Conservation (phyloP, 2,113 vertebrate species). For the Brachypodius melanocephalos region DNA sequence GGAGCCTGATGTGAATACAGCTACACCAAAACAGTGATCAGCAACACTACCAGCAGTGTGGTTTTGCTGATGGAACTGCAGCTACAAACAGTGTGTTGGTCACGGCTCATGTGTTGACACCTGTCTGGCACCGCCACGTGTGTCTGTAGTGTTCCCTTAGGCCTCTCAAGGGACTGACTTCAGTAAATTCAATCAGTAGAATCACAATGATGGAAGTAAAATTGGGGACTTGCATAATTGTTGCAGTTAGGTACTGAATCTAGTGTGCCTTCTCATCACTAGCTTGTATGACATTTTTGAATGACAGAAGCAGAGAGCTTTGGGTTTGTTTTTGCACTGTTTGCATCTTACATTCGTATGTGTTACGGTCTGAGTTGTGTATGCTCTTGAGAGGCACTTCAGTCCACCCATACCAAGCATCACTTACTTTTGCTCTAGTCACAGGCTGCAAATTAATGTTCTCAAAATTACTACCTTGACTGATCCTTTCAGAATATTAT, state of each 20-base stretch:
- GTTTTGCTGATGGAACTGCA: not conserved
- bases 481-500: not conserved
- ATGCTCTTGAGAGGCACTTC: not conserved
- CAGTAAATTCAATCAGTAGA: rapidly evolving
- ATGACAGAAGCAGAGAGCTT: not conserved
- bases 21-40: not conserved
- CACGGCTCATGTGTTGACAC: rapidly evolving
- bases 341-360: rapidly evolving
- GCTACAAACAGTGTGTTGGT: not conserved
- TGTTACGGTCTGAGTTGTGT: not conserved
- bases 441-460: not conserved
- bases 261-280: not conserved
- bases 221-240: rapidly evolving
- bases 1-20: not conserved
- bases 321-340: not conserved
- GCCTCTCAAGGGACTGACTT: not conserved
- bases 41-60: not conserved
- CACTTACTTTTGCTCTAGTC: not conserved
- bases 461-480: not conserved
- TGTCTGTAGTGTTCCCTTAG: not conserved
- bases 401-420: not conserved
- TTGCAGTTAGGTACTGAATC: not conserved
- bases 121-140: rapidly evolving
- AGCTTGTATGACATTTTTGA: not conserved
- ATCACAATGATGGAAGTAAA: not conserved